Conservation (phyloP, 2,888 invertebrate species). For the Chaetogeoica ovagalla region DNA sequence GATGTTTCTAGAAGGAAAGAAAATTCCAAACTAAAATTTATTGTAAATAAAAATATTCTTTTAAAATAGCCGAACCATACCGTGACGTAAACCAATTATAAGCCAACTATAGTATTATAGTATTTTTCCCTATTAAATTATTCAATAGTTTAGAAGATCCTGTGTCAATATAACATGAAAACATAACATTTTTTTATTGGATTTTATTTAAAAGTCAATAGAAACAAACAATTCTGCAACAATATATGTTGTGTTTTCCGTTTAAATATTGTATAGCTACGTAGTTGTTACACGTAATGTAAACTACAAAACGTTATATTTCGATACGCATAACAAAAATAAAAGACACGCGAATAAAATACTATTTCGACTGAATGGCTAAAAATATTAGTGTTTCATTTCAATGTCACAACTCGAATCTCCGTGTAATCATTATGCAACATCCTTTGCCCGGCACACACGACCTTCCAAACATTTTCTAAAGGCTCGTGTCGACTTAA, state of each 20-base stretch:
- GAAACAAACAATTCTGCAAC: not conserved
- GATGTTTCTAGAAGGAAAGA: constrained; percentile 31
- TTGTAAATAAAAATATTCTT: not conserved
- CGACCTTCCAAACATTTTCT: no score
- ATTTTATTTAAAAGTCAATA: not conserved
- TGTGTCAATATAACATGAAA: not conserved
- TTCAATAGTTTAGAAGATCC: not conserved
- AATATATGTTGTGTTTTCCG: no score
- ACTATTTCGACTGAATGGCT: no score
- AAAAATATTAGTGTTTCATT: no score
- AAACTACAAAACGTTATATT: not conserved
- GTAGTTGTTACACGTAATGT: not conserved
- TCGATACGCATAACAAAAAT: no score
- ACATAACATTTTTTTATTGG: not conserved
- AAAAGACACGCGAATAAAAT: no score
- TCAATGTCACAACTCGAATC: no score
- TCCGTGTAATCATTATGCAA: no score
- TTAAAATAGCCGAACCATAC: not conserved
- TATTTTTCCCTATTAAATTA: not conserved
- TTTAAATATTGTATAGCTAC: not conserved
- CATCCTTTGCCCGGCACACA: no score
- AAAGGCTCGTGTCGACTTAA: no score
- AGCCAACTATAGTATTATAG: not conserved
- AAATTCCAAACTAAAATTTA: not conserved
- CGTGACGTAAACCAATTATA: constrained; percentile 11